Conservation (phyloP, 2,797 vertebrate genomes). For the Phataginus tetradactyla region DNA sequence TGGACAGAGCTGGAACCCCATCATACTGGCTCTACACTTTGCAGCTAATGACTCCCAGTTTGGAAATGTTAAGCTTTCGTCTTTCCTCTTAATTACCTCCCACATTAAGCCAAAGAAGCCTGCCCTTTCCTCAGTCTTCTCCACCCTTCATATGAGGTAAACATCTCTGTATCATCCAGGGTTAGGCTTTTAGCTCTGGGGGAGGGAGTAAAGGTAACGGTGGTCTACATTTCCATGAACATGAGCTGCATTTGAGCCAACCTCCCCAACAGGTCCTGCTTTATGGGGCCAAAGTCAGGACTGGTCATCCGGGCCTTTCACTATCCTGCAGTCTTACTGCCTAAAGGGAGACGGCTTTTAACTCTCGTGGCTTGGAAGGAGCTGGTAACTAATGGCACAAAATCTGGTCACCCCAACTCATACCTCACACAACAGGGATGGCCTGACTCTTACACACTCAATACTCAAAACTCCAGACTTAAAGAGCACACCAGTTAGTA, state of each 20-base stretch:
- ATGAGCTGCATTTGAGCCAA: not conserved
- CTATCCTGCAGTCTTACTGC: not conserved
- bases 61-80: not conserved
- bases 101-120: not conserved
- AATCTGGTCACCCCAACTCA: not conserved
- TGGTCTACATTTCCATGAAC: not conserved
- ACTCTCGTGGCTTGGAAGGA: not conserved
- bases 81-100: not conserved
- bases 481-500: not conserved
- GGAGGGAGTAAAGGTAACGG: not conserved
- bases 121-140: not conserved
- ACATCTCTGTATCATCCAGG: not conserved
- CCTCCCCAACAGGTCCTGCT: not conserved
- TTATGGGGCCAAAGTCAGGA: not conserved
- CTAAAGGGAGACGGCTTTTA: not conserved
- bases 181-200: not conserved
- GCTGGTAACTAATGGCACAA: not conserved
- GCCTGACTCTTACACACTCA: not conserved
- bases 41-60: not conserved
- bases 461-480: not conserved
- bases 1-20: not conserved
- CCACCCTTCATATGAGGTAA: not conserved
- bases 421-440: not conserved
- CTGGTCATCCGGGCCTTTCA: not conserved
- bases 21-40: accelerated